A percentile compares a stretch with the other conserved stretches of the same genome.
phyloP scores from a whole-genome alignment of 2,113 vertebrate genomes.

The Buteo buteo region DNA sequence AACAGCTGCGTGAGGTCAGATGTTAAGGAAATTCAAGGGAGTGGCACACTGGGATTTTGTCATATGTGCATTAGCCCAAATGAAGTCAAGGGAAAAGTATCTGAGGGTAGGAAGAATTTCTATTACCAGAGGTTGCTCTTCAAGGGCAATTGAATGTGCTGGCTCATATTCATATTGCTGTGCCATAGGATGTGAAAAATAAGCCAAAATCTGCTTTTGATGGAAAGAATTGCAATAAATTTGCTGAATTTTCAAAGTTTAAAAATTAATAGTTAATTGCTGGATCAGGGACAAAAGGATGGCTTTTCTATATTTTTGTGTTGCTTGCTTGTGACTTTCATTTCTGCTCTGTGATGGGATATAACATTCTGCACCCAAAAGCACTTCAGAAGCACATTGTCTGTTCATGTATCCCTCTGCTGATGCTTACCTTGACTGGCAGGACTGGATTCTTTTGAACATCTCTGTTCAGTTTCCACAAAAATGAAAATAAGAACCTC shows the following conservation, averaged over 20 bases:
- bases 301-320: neutral
- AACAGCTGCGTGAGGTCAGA: neutral
- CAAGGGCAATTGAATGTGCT: conserved; percentile 16
- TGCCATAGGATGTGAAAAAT: neutral
- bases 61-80: neutral
- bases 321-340: neutral
- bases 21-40: neutral
- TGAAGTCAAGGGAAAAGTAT: neutral
- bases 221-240: neutral
- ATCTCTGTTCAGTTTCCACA: neutral
- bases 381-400: neutral
- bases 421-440: neutral
- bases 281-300: neutral
- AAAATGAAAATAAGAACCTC: neutral
- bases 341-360: neutral
- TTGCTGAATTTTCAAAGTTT: neutral
- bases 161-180: neutral
- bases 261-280: neutral
- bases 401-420: neutral
- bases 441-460: neutral
- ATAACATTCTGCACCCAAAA: neutral
- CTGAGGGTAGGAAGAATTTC: neutral
- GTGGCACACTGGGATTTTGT: neutral
- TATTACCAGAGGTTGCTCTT: neutral
- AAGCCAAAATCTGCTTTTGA: neutral